Evolutionary conservation across 2,888 invertebrate genomes (phyloP).

Genomic region (Elaeidobius kamerunicus): DNA sequence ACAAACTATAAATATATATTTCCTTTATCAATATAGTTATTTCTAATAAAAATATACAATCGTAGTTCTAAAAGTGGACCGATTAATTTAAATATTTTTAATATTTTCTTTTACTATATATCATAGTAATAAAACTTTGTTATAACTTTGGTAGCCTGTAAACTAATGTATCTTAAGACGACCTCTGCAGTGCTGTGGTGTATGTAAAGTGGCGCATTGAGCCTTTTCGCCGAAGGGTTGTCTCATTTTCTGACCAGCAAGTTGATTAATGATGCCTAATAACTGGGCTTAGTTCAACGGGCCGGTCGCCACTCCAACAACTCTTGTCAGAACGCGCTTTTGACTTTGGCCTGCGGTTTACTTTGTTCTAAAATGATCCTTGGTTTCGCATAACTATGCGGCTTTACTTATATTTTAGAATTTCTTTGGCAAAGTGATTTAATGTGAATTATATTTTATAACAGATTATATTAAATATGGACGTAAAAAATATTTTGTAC

Average conservation of each 20-base stretch:
- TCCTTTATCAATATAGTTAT: too few species aligned
- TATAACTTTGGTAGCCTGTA: conserved; percentile 29
- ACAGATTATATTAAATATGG: too few species aligned
- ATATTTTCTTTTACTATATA: too few species aligned
- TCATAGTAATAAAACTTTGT: conserved; percentile 24
- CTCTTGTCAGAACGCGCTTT: conserved; percentile 30
- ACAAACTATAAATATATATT: too few species aligned
- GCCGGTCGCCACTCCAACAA: conserved; percentile 25
- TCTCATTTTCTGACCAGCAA: conserved; percentile 51
- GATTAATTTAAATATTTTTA: too few species aligned
- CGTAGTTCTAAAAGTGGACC: too few species aligned
- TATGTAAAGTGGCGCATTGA: conserved; percentile 45
- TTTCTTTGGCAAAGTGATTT: neutral
- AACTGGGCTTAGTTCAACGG: conserved; percentile 43
- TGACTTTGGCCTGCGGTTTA: conserved; percentile 25
- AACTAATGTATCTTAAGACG: conserved; percentile 43
- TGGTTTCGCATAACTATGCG: conserved; percentile 29
- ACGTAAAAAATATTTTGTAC: too few species aligned
- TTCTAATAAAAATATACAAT: too few species aligned
- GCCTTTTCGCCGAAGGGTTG: conserved; percentile 48
- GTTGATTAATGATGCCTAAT: conserved; percentile 53
- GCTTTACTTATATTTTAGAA: conserved; percentile 16
- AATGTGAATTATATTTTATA: neutral
- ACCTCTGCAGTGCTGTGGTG: conserved; percentile 39
- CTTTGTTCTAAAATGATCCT: conserved; percentile 26